phyloP scores from a whole-genome alignment of 2,888 invertebrate species.

The Polylopha cassiicola region DNA sequence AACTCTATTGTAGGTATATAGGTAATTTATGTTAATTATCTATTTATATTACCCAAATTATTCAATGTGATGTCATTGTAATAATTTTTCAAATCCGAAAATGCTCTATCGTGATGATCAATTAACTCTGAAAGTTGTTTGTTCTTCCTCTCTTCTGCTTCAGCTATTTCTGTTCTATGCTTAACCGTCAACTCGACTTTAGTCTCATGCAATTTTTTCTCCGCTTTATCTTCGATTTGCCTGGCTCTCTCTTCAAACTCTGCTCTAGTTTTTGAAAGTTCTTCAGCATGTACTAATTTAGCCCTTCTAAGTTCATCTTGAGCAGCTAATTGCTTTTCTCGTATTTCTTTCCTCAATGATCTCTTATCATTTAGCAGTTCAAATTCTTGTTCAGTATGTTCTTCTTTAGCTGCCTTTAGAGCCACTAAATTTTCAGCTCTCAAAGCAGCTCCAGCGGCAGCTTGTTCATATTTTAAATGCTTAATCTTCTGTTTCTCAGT shows the following conservation, averaged over 20 bases:
- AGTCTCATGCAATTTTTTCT: slow-evolving; percentile 84
- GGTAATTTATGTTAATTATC: not conserved
- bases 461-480: slow-evolving; percentile 94
- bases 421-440: slow-evolving; percentile 90
- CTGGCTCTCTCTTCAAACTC: slow-evolving; percentile 68
- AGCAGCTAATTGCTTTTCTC: slow-evolving; percentile 82
- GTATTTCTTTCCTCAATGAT: slow-evolving; percentile 79
- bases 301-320: slow-evolving; percentile 84
- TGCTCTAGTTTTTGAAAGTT: slow-evolving; percentile 79
- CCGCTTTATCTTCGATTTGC: slow-evolving; percentile 78
- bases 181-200: slow-evolving; percentile 84
- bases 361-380: slow-evolving; percentile 86
- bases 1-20: not conserved
- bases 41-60: slow-evolving; percentile 81
- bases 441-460: slow-evolving; percentile 88
- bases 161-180: slow-evolving; percentile 89
- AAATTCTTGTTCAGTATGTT: slow-evolving; percentile 85
- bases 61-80: slow-evolving; percentile 96
- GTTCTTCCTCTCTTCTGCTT: slow-evolving; percentile 95
- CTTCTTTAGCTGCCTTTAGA: slow-evolving; percentile 89
- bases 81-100: slow-evolving; percentile 94
- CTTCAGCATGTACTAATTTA: slow-evolving; percentile 85
- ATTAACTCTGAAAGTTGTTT: slow-evolving; percentile 89
- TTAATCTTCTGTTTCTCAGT: slow-evolving; percentile 95
- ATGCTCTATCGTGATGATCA: slow-evolving; percentile 88